A percentile compares a stretch with the other conserved stretches of the same genome.
Evolutionary conservation across 1,140 invertebrate species (phyloP).

Genomic region (Drosophila sulfurigaster): DNA sequence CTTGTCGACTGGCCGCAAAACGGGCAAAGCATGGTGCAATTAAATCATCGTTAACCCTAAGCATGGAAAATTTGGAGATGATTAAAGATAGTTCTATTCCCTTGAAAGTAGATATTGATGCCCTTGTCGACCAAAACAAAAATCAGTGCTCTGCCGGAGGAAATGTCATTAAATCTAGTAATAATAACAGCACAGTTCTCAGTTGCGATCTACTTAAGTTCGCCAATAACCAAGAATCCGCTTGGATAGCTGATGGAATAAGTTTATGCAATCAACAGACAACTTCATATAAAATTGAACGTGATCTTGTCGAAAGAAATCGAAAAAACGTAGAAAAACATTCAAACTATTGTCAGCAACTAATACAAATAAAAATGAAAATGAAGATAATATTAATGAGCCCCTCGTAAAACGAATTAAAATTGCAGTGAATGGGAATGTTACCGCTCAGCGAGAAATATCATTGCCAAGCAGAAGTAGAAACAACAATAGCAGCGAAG

Average conservation of each 20-base stretch:
- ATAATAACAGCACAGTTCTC: background rate
- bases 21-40: constrained; percentile 1
- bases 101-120: constrained; percentile 50
- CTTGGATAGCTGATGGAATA: background rate
- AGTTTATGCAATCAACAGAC: constrained; percentile 11
- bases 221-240: constrained; percentile 15
- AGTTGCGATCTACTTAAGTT: constrained; percentile 55
- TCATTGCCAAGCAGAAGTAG: constrained; percentile 29
- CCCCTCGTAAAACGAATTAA: constrained; percentile 60
- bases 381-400: constrained; percentile 16
- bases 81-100: constrained; percentile 25
- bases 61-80: background rate
- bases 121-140: constrained; percentile 14
- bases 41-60: background rate
- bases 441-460: constrained; percentile 41
- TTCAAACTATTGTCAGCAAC: background rate
- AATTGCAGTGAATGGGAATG: constrained; percentile 55
- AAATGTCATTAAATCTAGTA: background rate
- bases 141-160: background rate
- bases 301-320: constrained; percentile 40
- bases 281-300: constrained; percentile 8
- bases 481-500: constrained; percentile 49
- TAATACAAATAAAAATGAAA: background rate
- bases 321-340: constrained; percentile 47
- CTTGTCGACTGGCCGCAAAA: constrained; percentile 50